Evolutionary conservation across 2,888 invertebrate species (phyloP).

Genomic region (Argyresthia albistria): DNA sequence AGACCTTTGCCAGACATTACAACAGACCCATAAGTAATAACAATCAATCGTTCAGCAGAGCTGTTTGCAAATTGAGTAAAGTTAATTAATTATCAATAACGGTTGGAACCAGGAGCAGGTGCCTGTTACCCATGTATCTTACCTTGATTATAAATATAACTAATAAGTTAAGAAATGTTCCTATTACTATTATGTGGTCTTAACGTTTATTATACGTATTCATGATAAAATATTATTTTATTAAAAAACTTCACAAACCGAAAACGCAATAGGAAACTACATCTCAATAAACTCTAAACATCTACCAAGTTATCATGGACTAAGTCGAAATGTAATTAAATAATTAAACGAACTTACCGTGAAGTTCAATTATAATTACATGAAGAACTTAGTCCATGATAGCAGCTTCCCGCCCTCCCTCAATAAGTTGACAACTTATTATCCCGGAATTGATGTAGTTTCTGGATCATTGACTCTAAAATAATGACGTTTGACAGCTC

Average conservation of each 20-base stretch:
- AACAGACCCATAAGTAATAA: not conserved
- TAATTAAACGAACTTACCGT: not conserved
- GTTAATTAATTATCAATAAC: too few species aligned
- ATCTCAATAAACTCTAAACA: not conserved
- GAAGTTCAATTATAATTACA: not conserved
- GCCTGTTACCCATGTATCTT: not conserved
- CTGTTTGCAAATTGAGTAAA: too few species aligned
- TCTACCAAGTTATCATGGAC: not conserved
- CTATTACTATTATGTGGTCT: not conserved
- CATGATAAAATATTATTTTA: not conserved
- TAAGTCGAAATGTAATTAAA: not conserved
- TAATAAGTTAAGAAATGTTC: not conserved
- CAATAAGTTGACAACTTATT: too few species aligned
- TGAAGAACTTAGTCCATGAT: too few species aligned
- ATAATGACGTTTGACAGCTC: too few species aligned
- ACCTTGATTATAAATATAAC: not conserved
- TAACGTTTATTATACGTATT: not conserved
- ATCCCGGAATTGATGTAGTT: too few species aligned
- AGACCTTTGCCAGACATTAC: not conserved
- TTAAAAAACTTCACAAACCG: too few species aligned
- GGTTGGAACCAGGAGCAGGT: too few species aligned
- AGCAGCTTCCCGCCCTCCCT: too few species aligned
- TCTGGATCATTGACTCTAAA: too few species aligned
- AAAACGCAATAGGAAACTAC: too few species aligned
- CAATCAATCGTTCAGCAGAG: not conserved